Percentiles rank a stretch among this genome's conserved stretches.
Evolutionary conservation across 1,140 invertebrate genomes (phyloP).

Genomic region (Nasonia longicornis): DNA sequence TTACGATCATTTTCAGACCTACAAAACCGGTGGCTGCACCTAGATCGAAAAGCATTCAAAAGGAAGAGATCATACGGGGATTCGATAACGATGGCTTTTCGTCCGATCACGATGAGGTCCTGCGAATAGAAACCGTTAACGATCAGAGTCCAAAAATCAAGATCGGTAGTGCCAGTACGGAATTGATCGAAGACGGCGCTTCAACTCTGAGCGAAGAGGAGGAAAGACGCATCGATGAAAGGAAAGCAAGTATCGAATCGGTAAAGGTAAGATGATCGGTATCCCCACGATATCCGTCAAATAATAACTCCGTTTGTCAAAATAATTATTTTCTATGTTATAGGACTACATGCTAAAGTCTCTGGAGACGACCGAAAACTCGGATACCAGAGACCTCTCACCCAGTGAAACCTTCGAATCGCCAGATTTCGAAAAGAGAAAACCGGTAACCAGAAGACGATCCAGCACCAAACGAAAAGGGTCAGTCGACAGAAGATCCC

Average conservation of each 20-base stretch:
- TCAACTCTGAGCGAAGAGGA: slow-evolving; percentile 18
- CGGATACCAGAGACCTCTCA: background rate
- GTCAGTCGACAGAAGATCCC: background rate
- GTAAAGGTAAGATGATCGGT: slow-evolving; percentile 18
- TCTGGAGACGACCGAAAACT: background rate
- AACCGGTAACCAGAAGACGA: background rate
- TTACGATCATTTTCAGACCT: background rate
- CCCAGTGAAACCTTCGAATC: background rate
- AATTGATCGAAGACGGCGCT: slow-evolving; percentile 14
- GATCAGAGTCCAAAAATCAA: slow-evolving; percentile 54
- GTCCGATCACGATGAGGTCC: slow-evolving; percentile 59
- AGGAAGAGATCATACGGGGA: background rate
- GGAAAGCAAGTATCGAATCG: background rate
- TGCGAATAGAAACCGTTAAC: slow-evolving; percentile 61
- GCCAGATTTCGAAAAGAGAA: background rate
- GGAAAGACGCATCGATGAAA: background rate
- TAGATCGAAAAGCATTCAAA: slow-evolving; percentile 43
- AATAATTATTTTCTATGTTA: background rate
- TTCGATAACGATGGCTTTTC: slow-evolving; percentile 59
- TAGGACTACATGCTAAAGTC: slow-evolving; percentile 18
- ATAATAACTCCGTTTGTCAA: background rate
- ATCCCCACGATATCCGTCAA: background rate
- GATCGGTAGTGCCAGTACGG: slow-evolving; percentile 43
- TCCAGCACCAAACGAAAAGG: slow-evolving; percentile 12
- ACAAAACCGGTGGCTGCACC: slow-evolving; percentile 52